These are phyloP conservation scores for Eonycteris spelaea DNA, from an alignment of 2,113 vertebrate genomes.

Conservation along the genomic window DNA sequence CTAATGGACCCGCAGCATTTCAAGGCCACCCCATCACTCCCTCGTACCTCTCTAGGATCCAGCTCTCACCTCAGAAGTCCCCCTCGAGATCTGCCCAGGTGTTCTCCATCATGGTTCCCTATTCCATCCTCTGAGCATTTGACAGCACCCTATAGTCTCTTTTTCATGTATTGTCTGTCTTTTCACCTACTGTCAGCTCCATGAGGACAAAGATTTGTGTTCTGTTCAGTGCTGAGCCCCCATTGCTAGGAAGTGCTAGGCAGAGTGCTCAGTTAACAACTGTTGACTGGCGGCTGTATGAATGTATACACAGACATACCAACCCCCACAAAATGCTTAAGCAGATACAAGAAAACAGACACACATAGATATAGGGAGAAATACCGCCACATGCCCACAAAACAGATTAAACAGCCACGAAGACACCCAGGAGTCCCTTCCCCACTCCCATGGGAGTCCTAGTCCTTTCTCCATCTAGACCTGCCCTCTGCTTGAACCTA, in stretches of 20 bases:
- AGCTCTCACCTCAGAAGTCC: background rate
- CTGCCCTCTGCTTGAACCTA: conserved; percentile 55
- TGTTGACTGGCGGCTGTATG: background rate
- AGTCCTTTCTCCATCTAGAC: background rate
- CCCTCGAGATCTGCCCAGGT: background rate
- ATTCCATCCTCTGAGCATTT: background rate
- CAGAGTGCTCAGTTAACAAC: background rate
- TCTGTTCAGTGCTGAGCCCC: background rate
- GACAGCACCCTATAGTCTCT: background rate
- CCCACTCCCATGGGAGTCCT: background rate
- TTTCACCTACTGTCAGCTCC: background rate
- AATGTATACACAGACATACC: background rate
- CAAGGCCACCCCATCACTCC: background rate
- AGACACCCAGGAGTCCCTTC: background rate
- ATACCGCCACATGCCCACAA: background rate
- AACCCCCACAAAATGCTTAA: background rate
- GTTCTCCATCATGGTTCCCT: background rate
- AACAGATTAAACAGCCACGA: background rate
- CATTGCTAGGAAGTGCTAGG: background rate
- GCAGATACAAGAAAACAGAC: background rate
- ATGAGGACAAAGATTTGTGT: background rate
- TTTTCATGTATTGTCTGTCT: background rate
- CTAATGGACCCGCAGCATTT: background rate
- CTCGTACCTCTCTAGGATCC: background rate
- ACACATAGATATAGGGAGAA: background rate